phyloP scores from a whole-genome alignment of 2,888 invertebrate genomes.

The Meghimatium bilineatum region DNA sequence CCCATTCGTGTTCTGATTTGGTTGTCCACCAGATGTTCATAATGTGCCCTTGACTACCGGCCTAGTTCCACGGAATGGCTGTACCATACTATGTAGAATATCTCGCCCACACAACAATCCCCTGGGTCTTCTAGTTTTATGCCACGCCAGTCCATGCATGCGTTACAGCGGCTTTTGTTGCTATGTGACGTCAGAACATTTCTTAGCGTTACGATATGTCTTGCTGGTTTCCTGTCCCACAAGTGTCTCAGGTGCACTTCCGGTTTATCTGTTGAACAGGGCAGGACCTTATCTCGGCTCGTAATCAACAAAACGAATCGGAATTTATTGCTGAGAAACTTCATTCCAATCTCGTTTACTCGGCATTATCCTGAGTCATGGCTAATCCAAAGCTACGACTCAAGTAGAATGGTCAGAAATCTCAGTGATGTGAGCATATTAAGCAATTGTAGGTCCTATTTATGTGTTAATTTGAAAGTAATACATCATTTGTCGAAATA shows the following conservation, averaged over 20 bases:
- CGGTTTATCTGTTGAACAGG: not conserved
- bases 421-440: no score
- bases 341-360: no score
- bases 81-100: not conserved
- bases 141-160: not conserved
- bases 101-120: not conserved
- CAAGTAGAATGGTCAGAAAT: no score
- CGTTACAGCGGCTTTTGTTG: slow-evolving; percentile 2
- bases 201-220: no score
- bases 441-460: no score
- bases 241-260: not conserved
- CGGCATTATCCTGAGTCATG: no score
- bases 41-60: not conserved
- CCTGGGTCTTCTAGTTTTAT: not conserved
- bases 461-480: no score
- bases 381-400: no score
- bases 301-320: not conserved
- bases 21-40: not conserved
- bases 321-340: no score
- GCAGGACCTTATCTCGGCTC: not conserved
- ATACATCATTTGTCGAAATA: no score
- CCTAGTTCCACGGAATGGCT: not conserved
- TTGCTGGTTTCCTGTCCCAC: no score
- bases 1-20: not conserved
- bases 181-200: not conserved